These are phyloP conservation scores for Percopsis omiscomaycus DNA, from an alignment of 2,797 vertebrate species.

Conservation along the genomic window DNA sequence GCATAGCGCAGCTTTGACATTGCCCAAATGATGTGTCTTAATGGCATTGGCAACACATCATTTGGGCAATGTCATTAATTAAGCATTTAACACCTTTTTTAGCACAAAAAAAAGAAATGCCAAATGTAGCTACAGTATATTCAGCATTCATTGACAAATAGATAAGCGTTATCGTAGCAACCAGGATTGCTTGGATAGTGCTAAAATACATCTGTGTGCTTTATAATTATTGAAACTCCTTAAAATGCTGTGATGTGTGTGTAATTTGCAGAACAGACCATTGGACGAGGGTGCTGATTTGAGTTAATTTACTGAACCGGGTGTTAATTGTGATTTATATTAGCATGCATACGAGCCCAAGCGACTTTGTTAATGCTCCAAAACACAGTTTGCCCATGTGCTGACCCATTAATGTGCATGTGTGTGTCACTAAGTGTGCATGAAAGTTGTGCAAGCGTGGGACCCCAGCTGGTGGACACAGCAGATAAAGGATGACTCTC, in stretches of 20 bases:
- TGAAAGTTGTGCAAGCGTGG: slow-evolving; percentile 10
- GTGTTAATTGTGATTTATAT: slow-evolving; percentile 33
- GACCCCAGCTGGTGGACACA: slow-evolving; percentile 71
- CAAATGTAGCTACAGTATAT: slow-evolving; percentile 14
- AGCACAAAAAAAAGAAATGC: slow-evolving; percentile 6
- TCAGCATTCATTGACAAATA: not conserved
- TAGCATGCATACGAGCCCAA: slow-evolving; percentile 18
- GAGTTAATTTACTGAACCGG: slow-evolving; percentile 20
- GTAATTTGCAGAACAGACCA: slow-evolving; percentile 5
- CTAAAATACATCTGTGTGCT: slow-evolving; percentile 13
- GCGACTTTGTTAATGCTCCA: slow-evolving; percentile 29
- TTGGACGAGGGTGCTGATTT: slow-evolving; percentile 12
- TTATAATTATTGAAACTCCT: slow-evolving; percentile 30
- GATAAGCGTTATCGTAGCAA: slow-evolving; percentile 9
- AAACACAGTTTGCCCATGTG: slow-evolving; percentile 38
- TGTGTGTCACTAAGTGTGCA: slow-evolving; percentile 16
- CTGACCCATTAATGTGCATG: slow-evolving; percentile 8
- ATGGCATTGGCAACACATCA: too few relatives aligned
- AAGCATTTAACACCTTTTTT: not conserved
- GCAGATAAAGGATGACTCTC: slow-evolving; percentile 75
- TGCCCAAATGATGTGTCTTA: too few relatives aligned
- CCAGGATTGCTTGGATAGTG: not conserved
- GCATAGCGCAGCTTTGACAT: too few relatives aligned
- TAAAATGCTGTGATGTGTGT: slow-evolving; percentile 24
- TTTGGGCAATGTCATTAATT: too few relatives aligned